phyloP scores from a whole-genome alignment of 2,888 invertebrate species.

The Cantharis nigra region DNA sequence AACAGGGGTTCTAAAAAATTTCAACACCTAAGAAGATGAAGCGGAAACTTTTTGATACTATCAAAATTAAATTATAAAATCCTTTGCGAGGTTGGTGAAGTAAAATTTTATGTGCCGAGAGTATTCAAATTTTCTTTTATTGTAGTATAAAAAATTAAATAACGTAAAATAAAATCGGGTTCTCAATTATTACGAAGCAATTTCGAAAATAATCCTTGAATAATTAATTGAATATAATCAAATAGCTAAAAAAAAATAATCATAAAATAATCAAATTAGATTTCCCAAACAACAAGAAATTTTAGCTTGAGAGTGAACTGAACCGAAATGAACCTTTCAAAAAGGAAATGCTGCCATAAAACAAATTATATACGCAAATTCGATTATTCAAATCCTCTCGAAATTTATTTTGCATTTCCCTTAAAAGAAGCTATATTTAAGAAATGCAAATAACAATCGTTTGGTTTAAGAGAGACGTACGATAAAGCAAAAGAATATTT shows the following conservation, averaged over 20 bases:
- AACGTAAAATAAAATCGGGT: neutral
- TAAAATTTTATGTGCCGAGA: neutral
- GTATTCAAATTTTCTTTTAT: neutral
- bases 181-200: neutral
- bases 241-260: slow-evolving; percentile 1
- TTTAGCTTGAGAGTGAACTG: slow-evolving; percentile 29
- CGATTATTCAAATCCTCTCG: slow-evolving; percentile 51
- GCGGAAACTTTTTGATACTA: neutral
- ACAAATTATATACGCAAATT: slow-evolving; percentile 51
- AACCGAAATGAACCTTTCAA: slow-evolving; percentile 40
- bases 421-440: slow-evolving; percentile 45
- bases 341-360: slow-evolving; percentile 43
- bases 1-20: neutral
- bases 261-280: slow-evolving; percentile 17
- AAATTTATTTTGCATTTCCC: slow-evolving; percentile 50
- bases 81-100: neutral
- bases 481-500: slow-evolving; percentile 37
- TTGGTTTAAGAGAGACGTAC: slow-evolving; percentile 33
- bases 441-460: slow-evolving; percentile 49
- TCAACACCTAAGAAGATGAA: no score
- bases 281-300: slow-evolving; percentile 24
- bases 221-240: neutral
- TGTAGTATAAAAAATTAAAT: neutral
- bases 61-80: neutral
- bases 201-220: neutral